These are phyloP conservation scores for Hydroisotoma schaefferi DNA, from an alignment of 2,888 invertebrate genomes.

Conservation along the genomic window DNA sequence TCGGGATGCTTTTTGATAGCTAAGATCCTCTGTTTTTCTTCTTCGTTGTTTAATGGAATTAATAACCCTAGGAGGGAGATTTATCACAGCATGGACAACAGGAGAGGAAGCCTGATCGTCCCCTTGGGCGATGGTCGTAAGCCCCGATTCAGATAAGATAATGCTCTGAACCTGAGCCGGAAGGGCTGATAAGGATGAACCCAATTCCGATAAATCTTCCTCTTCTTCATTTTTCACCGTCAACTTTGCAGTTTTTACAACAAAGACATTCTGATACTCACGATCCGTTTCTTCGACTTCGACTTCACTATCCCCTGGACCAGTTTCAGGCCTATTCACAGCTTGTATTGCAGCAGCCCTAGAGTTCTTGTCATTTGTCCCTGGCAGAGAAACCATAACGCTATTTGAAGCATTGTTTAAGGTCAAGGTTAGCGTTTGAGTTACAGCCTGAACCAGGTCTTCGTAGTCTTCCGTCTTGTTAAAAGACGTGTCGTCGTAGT, in stretches of 20 bases:
- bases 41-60: slow-evolving; percentile 35
- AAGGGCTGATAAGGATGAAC: too few relatives aligned
- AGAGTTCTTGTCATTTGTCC: background rate
- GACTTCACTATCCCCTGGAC: slow-evolving; percentile 1
- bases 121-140: slow-evolving; percentile 14
- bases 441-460: background rate
- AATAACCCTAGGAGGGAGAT: slow-evolving; percentile 38
- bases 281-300: background rate
- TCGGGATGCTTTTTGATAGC: slow-evolving; percentile 41
- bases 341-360: background rate
- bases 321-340: slow-evolving; percentile 6
- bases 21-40: slow-evolving; percentile 27
- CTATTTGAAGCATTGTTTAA: slow-evolving; percentile 1
- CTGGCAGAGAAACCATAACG: background rate
- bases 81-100: slow-evolving; percentile 42
- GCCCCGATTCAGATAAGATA: slow-evolving; percentile 8
- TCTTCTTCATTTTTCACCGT: slow-evolving; percentile 14
- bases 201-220: slow-evolving; percentile 20
- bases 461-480: background rate
- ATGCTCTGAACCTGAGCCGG: background rate
- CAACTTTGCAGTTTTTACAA: background rate
- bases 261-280: slow-evolving; percentile 8
- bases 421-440: background rate
- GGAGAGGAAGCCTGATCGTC: slow-evolving; percentile 22
- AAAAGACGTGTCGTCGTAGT: background rate